Conservation (phyloP, 2,113 vertebrate species). For the Pseudonaja textilis region DNA sequence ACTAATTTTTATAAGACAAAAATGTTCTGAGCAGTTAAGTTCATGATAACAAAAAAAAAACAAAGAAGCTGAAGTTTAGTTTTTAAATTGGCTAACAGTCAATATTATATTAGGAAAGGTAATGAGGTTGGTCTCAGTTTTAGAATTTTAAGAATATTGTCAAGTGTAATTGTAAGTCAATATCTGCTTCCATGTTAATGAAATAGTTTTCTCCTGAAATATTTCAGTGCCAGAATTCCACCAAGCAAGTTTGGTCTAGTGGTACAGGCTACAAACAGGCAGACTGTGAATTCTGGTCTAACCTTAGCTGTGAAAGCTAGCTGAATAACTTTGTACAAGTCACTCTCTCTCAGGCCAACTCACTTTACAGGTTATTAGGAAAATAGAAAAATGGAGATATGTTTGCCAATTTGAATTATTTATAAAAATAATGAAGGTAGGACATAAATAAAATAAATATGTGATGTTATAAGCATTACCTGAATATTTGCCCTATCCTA, state of each 20-base stretch:
- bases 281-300: background rate
- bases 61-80: background rate
- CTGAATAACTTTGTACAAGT: background rate
- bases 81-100: background rate
- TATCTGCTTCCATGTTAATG: background rate
- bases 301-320: background rate
- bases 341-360: background rate
- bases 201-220: background rate
- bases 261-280: background rate
- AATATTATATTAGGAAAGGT: no score
- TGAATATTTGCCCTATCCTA: background rate
- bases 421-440: background rate
- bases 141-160: background rate
- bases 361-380: background rate
- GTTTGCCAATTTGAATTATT: background rate
- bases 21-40: background rate
- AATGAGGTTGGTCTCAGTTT: background rate
- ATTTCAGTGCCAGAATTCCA: background rate
- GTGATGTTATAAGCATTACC: background rate
- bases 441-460: background rate
- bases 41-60: background rate
- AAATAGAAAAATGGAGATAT: background rate
- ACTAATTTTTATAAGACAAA: no score
- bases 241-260: background rate
- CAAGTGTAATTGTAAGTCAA: background rate